Percentiles rank a stretch among this genome's conserved stretches.
These are phyloP conservation scores for Troilus luridus DNA, from an alignment of 2,888 invertebrate genomes.

Conservation along the genomic window DNA sequence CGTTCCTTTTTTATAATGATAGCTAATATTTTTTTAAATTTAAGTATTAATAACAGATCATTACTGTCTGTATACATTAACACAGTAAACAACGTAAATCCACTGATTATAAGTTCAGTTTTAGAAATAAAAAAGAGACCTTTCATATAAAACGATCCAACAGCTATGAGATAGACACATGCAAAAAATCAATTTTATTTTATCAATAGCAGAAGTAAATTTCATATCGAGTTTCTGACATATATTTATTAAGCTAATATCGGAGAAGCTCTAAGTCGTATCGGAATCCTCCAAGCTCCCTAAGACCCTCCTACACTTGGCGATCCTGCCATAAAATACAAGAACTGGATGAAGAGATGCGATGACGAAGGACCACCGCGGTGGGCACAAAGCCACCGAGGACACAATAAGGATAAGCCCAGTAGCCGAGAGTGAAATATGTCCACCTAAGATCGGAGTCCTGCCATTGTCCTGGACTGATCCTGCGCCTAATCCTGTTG, in stretches of 20 bases:
- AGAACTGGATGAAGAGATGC: background rate
- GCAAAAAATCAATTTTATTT: background rate
- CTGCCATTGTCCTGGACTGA: background rate
- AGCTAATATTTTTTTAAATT: too few relatives aligned
- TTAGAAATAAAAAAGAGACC: too few relatives aligned
- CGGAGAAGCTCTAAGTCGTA: background rate
- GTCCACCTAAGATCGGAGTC: background rate
- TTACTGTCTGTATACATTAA: too few relatives aligned
- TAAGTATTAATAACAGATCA: too few relatives aligned
- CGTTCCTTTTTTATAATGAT: too few relatives aligned
- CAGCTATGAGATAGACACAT: too few relatives aligned
- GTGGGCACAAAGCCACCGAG: slow-evolving; percentile 1
- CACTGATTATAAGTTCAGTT: too few relatives aligned
- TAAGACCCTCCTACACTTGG: background rate
- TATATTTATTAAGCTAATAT: background rate
- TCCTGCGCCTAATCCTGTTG: background rate
- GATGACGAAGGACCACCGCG: background rate
- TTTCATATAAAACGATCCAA: too few relatives aligned
- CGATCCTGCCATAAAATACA: slow-evolving; percentile 30
- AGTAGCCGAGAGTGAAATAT: slow-evolving; percentile 8
- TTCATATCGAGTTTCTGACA: background rate
- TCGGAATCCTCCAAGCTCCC: background rate
- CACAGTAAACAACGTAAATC: too few relatives aligned
- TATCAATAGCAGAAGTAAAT: background rate
- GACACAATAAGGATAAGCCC: background rate